phyloP scores from a whole-genome alignment of 1,140 invertebrate species.

The Zaprionus camerounensis region DNA sequence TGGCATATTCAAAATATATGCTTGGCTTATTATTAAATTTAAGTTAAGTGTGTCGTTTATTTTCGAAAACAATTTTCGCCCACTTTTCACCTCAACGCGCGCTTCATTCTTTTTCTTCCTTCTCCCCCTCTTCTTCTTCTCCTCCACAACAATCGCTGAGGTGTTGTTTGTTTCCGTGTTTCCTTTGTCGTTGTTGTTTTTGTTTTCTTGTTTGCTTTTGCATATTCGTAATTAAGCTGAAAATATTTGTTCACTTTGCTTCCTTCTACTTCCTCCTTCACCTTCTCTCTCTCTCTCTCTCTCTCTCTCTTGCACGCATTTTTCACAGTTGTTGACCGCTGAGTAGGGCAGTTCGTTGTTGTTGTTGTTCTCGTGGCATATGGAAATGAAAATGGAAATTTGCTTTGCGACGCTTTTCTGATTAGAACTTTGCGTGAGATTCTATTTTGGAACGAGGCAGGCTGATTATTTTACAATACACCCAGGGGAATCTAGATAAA shows the following conservation, averaged over 20 bases:
- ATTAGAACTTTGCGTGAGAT: conserved; percentile 40
- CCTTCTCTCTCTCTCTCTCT: not conserved
- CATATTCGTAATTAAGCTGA: conserved; percentile 63
- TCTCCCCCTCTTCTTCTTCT: not conserved
- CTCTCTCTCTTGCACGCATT: conserved; percentile 14
- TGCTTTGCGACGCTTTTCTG: conserved; percentile 31
- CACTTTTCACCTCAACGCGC: conserved; percentile 3
- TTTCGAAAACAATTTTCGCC: conserved; percentile 39
- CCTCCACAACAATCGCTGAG: conserved; percentile 4
- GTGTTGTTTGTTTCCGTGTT: conserved; percentile 35
- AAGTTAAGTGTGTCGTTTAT: conserved; percentile 51
- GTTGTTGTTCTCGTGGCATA: conserved; percentile 34
- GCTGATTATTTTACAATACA: conserved; percentile 5
- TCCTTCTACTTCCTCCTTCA: not conserved
- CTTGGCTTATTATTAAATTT: conserved; percentile 49
- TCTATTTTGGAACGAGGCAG: conserved; percentile 55
- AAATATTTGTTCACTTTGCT: conserved; percentile 52
- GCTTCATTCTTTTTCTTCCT: not conserved
- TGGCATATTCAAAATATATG: conserved; percentile 48
- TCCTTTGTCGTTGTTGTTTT: conserved; percentile 16
- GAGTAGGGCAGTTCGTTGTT: conserved; percentile 53
- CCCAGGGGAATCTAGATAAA: conserved; percentile 32
- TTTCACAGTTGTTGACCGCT: conserved; percentile 55
- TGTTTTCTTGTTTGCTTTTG: conserved; percentile 48
- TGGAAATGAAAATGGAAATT: conserved; percentile 51